A percentile compares a stretch with the other conserved stretches of the same genome.
These are phyloP conservation scores for Athetis lepigone DNA, from an alignment of 2,888 invertebrate genomes.

Conservation along the genomic window DNA sequence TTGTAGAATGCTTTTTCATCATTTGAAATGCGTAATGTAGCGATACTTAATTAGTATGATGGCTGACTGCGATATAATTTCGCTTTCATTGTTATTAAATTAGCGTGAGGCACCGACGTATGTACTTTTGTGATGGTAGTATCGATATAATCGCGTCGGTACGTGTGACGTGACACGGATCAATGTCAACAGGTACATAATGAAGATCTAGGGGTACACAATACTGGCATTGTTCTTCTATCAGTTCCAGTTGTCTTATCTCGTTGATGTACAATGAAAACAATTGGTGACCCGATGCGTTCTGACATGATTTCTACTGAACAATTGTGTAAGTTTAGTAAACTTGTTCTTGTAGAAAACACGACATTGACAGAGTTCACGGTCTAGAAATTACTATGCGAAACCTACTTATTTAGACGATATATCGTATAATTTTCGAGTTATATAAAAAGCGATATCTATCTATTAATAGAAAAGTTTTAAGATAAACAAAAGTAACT, in stretches of 20 bases:
- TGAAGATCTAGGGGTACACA: too few species aligned
- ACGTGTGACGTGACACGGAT: conserved; percentile 42
- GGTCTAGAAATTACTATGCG: conserved; percentile 29
- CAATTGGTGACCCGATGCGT: conserved; percentile 26
- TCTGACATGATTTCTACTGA: conserved; percentile 53
- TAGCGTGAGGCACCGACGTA: conserved; percentile 41
- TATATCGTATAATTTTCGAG: conserved; percentile 21
- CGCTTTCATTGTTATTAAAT: conserved; percentile 53
- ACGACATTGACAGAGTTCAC: conserved; percentile 47
- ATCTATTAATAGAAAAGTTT: too few species aligned
- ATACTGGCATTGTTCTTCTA: conserved; percentile 32
- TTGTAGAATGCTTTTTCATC: conserved; percentile 20
- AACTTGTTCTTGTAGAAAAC: conserved; percentile 29
- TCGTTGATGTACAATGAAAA: conserved; percentile 37
- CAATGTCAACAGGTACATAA: conserved; percentile 58
- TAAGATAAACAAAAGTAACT: too few species aligned
- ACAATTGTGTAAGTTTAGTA: conserved; percentile 39
- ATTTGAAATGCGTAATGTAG: conserved; percentile 37
- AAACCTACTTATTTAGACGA: conserved; percentile 20
- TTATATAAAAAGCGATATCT: conserved; percentile 5
- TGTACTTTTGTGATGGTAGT: conserved; percentile 31
- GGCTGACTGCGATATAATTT: conserved; percentile 21
- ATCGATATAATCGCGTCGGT: conserved; percentile 23
- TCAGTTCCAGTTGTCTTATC: conserved; percentile 51
- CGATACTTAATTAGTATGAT: conserved; percentile 43